Percentiles rank a stretch among this genome's conserved stretches.
Evolutionary conservation across 2,888 invertebrate species (phyloP).

Genomic region (Protophormia terraenovae): DNA sequence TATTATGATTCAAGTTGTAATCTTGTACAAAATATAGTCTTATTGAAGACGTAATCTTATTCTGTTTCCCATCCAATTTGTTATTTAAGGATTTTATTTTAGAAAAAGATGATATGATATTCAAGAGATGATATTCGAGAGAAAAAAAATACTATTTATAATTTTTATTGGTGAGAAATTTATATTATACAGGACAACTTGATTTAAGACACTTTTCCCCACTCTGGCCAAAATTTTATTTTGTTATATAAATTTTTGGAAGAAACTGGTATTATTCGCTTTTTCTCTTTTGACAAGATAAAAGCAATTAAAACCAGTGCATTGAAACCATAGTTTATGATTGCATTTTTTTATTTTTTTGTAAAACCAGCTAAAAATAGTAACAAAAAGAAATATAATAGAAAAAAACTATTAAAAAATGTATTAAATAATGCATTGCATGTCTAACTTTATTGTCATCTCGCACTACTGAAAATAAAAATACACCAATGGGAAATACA

Average conservation of each 20-base stretch:
- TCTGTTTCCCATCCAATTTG: too few species aligned
- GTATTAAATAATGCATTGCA: conserved; percentile 56
- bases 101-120: too few species aligned
- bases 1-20: too few species aligned
- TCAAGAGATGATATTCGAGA: too few species aligned
- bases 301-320: conserved; percentile 8
- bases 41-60: too few species aligned
- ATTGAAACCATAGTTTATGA: conserved; percentile 11
- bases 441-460: conserved; percentile 60
- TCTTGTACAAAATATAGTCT: too few species aligned
- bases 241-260: conserved; percentile 22
- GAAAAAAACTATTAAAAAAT: conserved; percentile 7
- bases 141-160: too few species aligned
- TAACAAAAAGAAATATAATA: not conserved
- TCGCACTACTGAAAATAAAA: conserved; percentile 21
- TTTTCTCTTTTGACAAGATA: not conserved
- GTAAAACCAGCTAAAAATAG: not conserved
- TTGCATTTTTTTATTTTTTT: conserved; percentile 19
- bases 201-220: not conserved
- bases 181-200: not conserved
- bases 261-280: conserved; percentile 19
- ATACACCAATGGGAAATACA: conserved; percentile 38
- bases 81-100: too few species aligned
- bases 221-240: not conserved
- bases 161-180: not conserved